Conservation (phyloP, 2,113 vertebrate genomes). For the Misgurnus mizolepis region DNA sequence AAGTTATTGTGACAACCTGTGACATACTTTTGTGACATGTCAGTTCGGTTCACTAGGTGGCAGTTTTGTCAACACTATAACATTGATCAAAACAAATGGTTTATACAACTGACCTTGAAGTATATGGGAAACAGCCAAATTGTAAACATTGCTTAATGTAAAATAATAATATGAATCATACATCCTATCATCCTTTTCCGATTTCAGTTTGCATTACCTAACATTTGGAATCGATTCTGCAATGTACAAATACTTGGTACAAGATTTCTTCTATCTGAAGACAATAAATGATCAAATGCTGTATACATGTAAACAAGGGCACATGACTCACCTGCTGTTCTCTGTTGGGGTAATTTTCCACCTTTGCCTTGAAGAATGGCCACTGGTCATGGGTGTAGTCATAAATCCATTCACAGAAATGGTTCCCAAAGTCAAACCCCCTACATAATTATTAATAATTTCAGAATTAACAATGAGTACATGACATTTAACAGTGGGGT, state of each 20-base stretch:
- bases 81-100: neutral
- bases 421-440: conserved; percentile 93
- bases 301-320: too few species aligned
- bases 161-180: too few species aligned
- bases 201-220: neutral
- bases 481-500: too few species aligned
- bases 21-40: conserved; percentile 5
- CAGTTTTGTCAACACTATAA: neutral
- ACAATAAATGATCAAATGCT: neutral
- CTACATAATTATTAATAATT: conserved; percentile 61
- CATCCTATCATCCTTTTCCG: neutral
- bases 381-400: conserved; percentile 84
- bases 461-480: too few species aligned
- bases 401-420: conserved; percentile 94
- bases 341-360: conserved; percentile 80
- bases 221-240: too few species aligned
- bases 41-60: conserved; percentile 45
- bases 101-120: neutral
- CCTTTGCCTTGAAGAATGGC: conserved; percentile 80
- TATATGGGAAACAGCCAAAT: neutral
- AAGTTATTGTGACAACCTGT: conserved; percentile 5
- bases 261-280: neutral
- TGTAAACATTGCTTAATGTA: too few species aligned
- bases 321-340: conserved; percentile 83
- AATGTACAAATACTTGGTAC: too few species aligned